Evolutionary conservation across 2,888 invertebrate genomes (phyloP), one percentile per base, ranked within the genome.

Genomic region (Rhyacophila evoluta): DNA sequence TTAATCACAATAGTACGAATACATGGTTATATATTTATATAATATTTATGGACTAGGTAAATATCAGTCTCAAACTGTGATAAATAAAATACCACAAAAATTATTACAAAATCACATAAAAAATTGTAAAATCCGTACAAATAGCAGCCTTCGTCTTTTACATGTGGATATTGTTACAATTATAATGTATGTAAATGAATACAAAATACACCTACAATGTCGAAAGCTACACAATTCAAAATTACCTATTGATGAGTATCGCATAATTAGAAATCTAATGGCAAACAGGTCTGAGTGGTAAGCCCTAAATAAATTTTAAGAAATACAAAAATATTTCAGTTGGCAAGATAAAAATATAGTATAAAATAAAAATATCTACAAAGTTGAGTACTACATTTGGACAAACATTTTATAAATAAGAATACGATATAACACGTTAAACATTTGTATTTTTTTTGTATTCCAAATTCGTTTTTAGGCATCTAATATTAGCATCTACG

Each of bases 21-120:
- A 78, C 75, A 38, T 69, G 36, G 29, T 41, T 77, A 25, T 55
- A 55, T n/a, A n/a, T n/a, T n/a, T n/a, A 55, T 55, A 55, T 25
- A 25, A 68, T 75, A n/a, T n/a, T n/a, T n/a, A 71, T n/a, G 37
- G 77, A 81, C 80, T 81, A 80, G 75, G 75, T 77, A 80, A 79
- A 80, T 82, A 82, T 82, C 82, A 82, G 82, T 82, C 82, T 79
- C 71, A 81, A 74, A 77, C 39, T 80, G 73, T 75, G 74, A 79
- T 75, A 41, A 38, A 72, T 77, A 75, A 67, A 78, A 36, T 78
- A 79, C 77, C 77, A 81, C 79, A 74, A 72, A n/a, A 72, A 12
- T 55, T 55, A 55, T 55, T 10, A 55, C 15, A 55, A 39, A 76
- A 74, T 41, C 27, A 67, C 41, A 74, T 70, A 27, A 73, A 74